Percentiles rank a stretch among this genome's conserved stretches.
Conservation (phyloP, 2,113 vertebrate species). For the Maccullochella peelii region DNA sequence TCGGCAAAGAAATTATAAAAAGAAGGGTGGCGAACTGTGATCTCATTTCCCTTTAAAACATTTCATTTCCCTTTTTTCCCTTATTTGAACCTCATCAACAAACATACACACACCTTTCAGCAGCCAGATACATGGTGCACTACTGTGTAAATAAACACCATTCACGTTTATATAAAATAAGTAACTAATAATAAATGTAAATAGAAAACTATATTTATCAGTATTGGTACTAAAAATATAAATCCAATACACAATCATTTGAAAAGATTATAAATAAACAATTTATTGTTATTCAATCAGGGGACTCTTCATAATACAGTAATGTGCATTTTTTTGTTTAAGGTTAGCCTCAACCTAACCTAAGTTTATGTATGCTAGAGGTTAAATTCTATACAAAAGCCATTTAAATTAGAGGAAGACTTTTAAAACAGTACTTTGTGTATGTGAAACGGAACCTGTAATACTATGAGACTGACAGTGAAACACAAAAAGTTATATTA, state of each 20-base stretch:
- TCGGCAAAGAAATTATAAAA: too few relatives aligned
- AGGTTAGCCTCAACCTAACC: too few relatives aligned
- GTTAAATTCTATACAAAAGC: not conserved
- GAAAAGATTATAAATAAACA: not conserved
- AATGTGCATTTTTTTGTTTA: too few relatives aligned
- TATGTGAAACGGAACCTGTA: not conserved
- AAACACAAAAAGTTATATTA: not conserved
- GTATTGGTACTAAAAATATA: not conserved
- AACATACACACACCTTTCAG: not conserved
- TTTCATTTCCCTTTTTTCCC: not conserved
- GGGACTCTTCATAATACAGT: not conserved
- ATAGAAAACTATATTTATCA: not conserved
- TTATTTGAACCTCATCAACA: not conserved
- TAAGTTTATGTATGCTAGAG: too few relatives aligned
- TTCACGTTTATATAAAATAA: not conserved
- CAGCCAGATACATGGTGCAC: not conserved
- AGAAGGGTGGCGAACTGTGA: accelerated
- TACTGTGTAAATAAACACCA: not conserved
- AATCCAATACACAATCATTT: not conserved
- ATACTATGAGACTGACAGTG: too few relatives aligned
- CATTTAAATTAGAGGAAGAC: not conserved
- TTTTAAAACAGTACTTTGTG: not conserved
- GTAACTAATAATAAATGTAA: too few relatives aligned
- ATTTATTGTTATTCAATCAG: not conserved
- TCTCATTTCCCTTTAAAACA: not conserved